These are phyloP conservation scores for Psammodynastes pulverulentus DNA, from an alignment of 2,113 vertebrate genomes.

Conservation along the genomic window DNA sequence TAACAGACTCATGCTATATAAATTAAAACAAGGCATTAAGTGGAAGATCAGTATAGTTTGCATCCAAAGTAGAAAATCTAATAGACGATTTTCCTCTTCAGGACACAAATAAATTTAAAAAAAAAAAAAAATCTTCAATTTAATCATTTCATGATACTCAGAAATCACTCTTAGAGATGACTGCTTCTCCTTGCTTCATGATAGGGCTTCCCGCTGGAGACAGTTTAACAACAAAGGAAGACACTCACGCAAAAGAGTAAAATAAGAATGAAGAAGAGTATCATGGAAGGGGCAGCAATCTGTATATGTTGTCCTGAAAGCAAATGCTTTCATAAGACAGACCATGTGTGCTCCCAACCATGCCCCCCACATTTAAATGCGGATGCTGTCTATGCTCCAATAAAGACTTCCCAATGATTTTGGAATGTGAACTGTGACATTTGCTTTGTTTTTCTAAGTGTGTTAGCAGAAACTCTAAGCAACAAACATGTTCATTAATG, in stretches of 20 bases:
- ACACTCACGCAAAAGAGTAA: neutral
- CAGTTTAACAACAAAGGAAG: neutral
- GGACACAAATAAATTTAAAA: neutral
- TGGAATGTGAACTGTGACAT: neutral
- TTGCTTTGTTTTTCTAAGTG: neutral
- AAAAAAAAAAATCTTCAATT: neutral
- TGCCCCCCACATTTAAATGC: neutral
- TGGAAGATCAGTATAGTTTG: neutral
- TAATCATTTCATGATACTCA: neutral
- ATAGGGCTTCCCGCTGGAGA: neutral
- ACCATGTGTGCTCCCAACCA: neutral
- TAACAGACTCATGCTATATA: neutral
- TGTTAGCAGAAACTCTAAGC: conserved; percentile 2
- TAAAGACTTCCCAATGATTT: neutral
- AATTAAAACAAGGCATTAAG: neutral
- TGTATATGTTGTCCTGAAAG: neutral
- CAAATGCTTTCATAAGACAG: neutral
- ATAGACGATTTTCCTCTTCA: neutral
- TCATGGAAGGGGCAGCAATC: neutral
- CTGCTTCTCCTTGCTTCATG: neutral
- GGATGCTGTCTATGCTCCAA: neutral
- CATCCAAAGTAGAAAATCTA: neutral
- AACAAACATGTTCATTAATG: conserved; percentile 3
- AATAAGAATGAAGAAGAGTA: neutral
- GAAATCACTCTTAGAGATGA: neutral